Percentiles rank a stretch among this genome's conserved stretches.
These are phyloP conservation scores for Pseudocheirus occidentalis DNA, from an alignment of 2,797 vertebrate genomes.

Conservation along the genomic window DNA sequence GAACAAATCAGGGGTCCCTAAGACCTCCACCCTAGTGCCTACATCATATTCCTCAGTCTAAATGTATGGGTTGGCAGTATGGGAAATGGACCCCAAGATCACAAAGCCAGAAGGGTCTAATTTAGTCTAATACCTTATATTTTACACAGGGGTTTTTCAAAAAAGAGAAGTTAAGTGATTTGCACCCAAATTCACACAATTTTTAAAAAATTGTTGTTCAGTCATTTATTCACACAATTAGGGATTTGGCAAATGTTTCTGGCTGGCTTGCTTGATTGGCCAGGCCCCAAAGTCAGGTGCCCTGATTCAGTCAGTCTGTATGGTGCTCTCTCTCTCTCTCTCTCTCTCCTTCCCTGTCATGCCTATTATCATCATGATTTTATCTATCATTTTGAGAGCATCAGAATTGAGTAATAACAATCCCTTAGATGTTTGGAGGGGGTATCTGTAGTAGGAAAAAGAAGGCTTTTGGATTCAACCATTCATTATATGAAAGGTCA, in stretches of 20 bases:
- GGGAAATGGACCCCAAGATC: slow-evolving; percentile 1
- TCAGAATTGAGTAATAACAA: background rate
- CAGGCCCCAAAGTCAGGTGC: background rate
- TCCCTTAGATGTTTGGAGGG: background rate
- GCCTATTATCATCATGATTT: background rate
- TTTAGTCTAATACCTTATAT: background rate
- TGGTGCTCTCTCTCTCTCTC: background rate
- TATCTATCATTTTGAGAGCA: background rate
- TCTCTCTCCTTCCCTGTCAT: background rate
- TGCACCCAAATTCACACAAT: background rate
- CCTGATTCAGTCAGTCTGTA: background rate
- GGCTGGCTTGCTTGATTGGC: background rate
- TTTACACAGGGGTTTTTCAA: background rate
- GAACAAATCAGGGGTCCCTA: background rate
- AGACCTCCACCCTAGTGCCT: background rate
- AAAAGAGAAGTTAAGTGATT: background rate
- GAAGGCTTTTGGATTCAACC: slow-evolving; percentile 22
- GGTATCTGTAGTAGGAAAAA: background rate
- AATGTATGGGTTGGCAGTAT: background rate
- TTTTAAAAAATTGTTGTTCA: background rate
- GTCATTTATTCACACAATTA: background rate
- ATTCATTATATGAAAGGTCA: background rate
- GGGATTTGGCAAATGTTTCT: background rate
- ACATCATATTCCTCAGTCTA: background rate
- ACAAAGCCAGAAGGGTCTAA: background rate